Percentiles rank a stretch among this genome's conserved stretches.
These are phyloP conservation scores for Andricus grossulariae DNA, from an alignment of 1,140 invertebrate genomes.

Conservation along the genomic window DNA sequence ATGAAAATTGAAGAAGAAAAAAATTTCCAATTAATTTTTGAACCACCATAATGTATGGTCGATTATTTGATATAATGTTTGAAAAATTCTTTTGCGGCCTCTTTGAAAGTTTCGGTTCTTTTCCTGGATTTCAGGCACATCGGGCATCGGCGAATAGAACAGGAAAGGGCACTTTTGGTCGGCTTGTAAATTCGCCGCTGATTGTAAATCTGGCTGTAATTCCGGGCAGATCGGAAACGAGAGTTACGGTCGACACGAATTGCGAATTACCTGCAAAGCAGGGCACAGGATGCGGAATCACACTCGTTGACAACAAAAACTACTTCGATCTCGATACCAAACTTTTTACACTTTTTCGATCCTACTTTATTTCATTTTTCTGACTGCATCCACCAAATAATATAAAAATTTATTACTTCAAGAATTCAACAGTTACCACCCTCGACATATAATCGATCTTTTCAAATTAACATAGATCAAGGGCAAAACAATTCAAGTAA, in stretches of 20 bases:
- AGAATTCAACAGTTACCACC: too few species aligned
- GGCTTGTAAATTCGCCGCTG: conserved; percentile 70
- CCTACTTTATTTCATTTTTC: too few species aligned
- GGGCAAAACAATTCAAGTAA: too few species aligned
- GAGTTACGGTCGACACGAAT: conserved; percentile 73
- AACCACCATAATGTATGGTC: too few species aligned
- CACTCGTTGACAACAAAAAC: conserved; percentile 71
- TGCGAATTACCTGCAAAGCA: conserved; percentile 70
- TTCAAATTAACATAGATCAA: too few species aligned
- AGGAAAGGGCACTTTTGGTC: conserved; percentile 72
- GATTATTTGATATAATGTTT: neutral
- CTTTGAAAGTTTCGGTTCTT: conserved; percentile 44
- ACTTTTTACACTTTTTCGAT: neutral
- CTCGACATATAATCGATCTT: too few species aligned
- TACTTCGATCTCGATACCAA: conserved; percentile 68
- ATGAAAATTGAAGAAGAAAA: too few species aligned
- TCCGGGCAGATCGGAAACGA: conserved; percentile 61
- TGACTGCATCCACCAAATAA: too few species aligned
- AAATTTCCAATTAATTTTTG: too few species aligned
- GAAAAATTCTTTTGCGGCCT: conserved; percentile 35
- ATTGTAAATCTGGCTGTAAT: conserved; percentile 72
- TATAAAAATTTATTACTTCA: too few species aligned
- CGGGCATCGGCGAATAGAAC: conserved; percentile 65
- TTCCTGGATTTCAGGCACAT: conserved; percentile 47
- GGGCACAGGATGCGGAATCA: conserved; percentile 56